Percentiles rank a stretch among this genome's conserved stretches.
These are phyloP conservation scores for Amphiprion ocellaris DNA, from an alignment of 2,113 vertebrate species.

Conservation along the genomic window DNA sequence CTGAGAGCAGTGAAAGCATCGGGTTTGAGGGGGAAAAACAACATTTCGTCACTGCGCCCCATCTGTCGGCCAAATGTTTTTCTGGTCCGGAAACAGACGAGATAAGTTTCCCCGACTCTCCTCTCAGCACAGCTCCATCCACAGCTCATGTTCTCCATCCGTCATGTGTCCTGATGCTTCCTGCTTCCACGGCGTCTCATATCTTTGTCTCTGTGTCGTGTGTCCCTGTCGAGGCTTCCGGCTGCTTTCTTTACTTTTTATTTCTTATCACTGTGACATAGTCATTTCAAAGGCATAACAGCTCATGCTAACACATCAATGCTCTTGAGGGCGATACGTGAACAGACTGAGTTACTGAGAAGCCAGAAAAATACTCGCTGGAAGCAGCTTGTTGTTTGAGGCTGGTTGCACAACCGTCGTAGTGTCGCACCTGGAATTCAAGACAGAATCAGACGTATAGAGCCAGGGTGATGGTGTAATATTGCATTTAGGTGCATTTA, in stretches of 20 bases:
- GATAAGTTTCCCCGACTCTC: constrained; percentile 37
- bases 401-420: constrained; percentile 1
- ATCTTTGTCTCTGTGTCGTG: constrained; percentile 60
- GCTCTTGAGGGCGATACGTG: constrained; percentile 43
- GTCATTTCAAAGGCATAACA: constrained; percentile 57
- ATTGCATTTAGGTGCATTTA: neutral
- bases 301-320: constrained; percentile 47
- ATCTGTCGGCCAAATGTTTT: constrained; percentile 41
- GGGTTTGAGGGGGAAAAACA: neutral
- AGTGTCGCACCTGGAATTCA: too few species aligned
- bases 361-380: neutral
- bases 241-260: constrained; percentile 20
- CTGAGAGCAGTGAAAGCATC: neutral
- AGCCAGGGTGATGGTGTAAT: neutral
- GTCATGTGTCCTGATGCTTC: constrained; percentile 47
- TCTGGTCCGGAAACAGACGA: neutral
- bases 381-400: neutral
- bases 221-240: constrained; percentile 53
- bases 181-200: constrained; percentile 44
- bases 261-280: constrained; percentile 41
- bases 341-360: constrained; percentile 13
- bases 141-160: constrained; percentile 57
- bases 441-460: too few species aligned
- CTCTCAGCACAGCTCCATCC: constrained; percentile 57
- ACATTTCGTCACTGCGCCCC: constrained; percentile 13